Evolutionary conservation across 1,140 invertebrate species (phyloP).

Genomic region (Subanguina moxae): DNA sequence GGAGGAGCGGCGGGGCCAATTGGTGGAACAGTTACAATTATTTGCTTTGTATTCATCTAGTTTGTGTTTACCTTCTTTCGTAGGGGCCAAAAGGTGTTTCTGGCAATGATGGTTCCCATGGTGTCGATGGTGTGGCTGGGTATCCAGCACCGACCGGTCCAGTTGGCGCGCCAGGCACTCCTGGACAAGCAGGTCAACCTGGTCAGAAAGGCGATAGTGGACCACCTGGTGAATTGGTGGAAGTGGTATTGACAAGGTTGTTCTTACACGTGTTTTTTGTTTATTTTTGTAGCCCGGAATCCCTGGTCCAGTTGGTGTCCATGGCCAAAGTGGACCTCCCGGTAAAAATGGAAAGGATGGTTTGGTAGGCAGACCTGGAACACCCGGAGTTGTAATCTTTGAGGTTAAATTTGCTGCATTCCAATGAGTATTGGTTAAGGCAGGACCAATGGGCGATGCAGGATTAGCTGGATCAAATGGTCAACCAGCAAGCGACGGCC

Average conservation of each 20-base stretch:
- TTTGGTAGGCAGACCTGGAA: slow-evolving; percentile 30
- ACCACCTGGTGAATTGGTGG: slow-evolving; percentile 9
- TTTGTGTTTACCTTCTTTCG: not conserved
- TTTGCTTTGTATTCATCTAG: not conserved
- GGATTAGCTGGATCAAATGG: not conserved
- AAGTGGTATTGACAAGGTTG: slow-evolving; percentile 7
- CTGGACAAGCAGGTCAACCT: slow-evolving; percentile 25
- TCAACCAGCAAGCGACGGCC: not conserved
- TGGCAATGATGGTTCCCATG: not conserved
- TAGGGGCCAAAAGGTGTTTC: not conserved
- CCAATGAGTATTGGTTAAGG: not conserved
- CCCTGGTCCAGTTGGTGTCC: slow-evolving; percentile 8
- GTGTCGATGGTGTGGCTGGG: slow-evolving; percentile 5
- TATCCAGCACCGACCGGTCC: slow-evolving; percentile 13
- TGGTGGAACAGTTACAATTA: slow-evolving; percentile 11
- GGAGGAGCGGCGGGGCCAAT: slow-evolving; percentile 17
- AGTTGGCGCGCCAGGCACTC: slow-evolving; percentile 15
- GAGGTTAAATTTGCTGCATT: not conserved
- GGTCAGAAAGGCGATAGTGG: slow-evolving; percentile 13
- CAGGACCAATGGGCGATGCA: not conserved
- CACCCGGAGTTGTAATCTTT: slow-evolving; percentile 25
- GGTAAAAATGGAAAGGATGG: slow-evolving; percentile 20
- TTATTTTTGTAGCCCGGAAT: slow-evolving; percentile 9
- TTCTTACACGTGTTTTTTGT: not conserved
- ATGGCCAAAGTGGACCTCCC: slow-evolving; percentile 15